Conservation (phyloP, 2,797 vertebrate species). For the Enteromius unitaeniatus region DNA sequence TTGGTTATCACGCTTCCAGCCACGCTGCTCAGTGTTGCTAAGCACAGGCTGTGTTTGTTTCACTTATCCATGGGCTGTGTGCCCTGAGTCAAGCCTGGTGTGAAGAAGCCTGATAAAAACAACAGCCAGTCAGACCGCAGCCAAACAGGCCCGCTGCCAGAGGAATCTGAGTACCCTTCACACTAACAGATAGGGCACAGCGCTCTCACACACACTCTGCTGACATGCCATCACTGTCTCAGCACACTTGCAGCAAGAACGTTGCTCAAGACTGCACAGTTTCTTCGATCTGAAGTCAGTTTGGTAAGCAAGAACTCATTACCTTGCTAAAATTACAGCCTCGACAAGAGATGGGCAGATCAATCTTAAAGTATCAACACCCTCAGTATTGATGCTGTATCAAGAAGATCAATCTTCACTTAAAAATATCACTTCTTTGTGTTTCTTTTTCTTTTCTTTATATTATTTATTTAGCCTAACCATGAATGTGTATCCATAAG, state of each 20-base stretch:
- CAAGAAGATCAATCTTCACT: neutral
- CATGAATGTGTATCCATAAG: neutral
- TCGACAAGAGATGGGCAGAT: neutral
- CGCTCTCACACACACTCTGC: constrained; percentile 14
- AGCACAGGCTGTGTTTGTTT: constrained; percentile 75
- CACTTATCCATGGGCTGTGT: constrained; percentile 66
- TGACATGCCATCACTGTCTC: constrained; percentile 28
- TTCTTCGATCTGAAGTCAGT: no score
- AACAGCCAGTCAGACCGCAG: constrained; percentile 64
- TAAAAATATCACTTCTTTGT: neutral
- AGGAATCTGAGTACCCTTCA: constrained; percentile 72
- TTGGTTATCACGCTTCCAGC: constrained; percentile 80
- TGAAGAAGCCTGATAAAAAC: constrained; percentile 76
- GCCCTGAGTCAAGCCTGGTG: constrained; percentile 66
- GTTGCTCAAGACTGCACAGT: neutral
- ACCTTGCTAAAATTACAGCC: neutral
- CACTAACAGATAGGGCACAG: constrained; percentile 29
- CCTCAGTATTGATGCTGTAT: neutral
- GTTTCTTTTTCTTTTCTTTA: neutral
- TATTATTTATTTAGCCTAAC: neutral
- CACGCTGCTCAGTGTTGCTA: constrained; percentile 74
- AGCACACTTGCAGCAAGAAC: neutral
- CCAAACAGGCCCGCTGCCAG: constrained; percentile 62
- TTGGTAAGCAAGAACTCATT: neutral
- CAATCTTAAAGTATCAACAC: neutral